Evolutionary conservation across 1,140 invertebrate genomes (phyloP).

Genomic region (Trigoniulus corallinus): DNA sequence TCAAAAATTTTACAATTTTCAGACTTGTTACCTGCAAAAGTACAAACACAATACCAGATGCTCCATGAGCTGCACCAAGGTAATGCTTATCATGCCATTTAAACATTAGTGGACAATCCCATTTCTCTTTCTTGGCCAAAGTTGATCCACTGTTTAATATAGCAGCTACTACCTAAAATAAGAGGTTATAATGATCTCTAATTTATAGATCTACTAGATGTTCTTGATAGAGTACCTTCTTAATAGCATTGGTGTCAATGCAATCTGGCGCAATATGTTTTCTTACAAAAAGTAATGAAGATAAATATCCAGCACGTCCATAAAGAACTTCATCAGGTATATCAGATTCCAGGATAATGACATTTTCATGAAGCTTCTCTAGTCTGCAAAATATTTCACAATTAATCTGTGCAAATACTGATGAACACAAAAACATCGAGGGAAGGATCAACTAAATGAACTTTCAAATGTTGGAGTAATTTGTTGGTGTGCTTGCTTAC

Average conservation of each 20-base stretch:
- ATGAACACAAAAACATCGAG: not conserved
- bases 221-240: not conserved
- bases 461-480: not conserved
- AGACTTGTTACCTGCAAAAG: conserved; percentile 58
- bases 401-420: not conserved
- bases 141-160: conserved; percentile 48
- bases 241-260: conserved; percentile 17
- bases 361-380: conserved; percentile 13
- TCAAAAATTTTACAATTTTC: too few relatives aligned
- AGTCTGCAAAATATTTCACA: conserved; percentile 16
- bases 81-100: conserved; percentile 77
- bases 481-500: too few relatives aligned
- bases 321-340: conserved; percentile 68
- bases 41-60: conserved; percentile 65
- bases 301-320: conserved; percentile 70
- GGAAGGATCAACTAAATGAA: not conserved
- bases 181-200: not conserved
- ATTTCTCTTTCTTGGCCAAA: conserved; percentile 30
- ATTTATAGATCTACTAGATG: not conserved
- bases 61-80: conserved; percentile 72
- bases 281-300: conserved; percentile 50
- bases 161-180: conserved; percentile 37
- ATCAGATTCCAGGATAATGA: conserved; percentile 14
- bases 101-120: conserved; percentile 51
- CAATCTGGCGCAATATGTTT: conserved; percentile 32